Evolutionary conservation across 2,113 vertebrate species (phyloP).

Genomic region (Parus major): DNA sequence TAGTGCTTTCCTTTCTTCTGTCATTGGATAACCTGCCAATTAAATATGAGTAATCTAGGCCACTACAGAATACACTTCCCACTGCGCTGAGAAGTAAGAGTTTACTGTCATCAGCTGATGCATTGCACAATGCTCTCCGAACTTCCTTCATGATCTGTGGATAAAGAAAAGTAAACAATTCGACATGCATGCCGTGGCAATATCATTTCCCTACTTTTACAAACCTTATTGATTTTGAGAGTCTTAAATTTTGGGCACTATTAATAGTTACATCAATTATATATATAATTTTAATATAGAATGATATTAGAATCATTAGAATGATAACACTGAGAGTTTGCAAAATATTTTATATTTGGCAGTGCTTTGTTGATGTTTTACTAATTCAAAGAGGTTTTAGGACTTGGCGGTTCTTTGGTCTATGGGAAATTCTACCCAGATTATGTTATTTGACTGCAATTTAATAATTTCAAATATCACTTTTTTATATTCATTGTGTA

Average conservation of each 20-base stretch:
- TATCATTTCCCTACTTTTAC: constrained; percentile 56
- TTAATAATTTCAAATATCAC: background rate
- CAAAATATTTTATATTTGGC: background rate
- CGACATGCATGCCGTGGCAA: constrained; percentile 65
- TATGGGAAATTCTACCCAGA: background rate
- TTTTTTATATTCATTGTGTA: background rate
- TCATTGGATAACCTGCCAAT: constrained; percentile 94
- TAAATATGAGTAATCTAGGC: constrained; percentile 94
- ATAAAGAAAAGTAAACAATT: constrained; percentile 64
- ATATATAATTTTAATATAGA: constrained; percentile 13
- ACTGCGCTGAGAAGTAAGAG: constrained; percentile 93
- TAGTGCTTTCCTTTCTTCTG: constrained; percentile 94
- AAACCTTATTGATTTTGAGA: constrained; percentile 41
- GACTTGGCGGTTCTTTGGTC: background rate
- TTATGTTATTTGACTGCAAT: background rate
- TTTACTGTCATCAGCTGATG: constrained; percentile 93
- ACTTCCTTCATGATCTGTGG: constrained; percentile 97
- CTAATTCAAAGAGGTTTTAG: background rate
- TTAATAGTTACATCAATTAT: background rate
- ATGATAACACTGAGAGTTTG: constrained; percentile 5
- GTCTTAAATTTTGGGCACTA: constrained; percentile 1
- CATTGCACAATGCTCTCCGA: constrained; percentile 90
- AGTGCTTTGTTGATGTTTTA: background rate
- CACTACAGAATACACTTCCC: constrained; percentile 95
- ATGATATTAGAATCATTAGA: background rate